phyloP scores from a whole-genome alignment of 2,888 invertebrate species.

The Drosophila demipolita region DNA sequence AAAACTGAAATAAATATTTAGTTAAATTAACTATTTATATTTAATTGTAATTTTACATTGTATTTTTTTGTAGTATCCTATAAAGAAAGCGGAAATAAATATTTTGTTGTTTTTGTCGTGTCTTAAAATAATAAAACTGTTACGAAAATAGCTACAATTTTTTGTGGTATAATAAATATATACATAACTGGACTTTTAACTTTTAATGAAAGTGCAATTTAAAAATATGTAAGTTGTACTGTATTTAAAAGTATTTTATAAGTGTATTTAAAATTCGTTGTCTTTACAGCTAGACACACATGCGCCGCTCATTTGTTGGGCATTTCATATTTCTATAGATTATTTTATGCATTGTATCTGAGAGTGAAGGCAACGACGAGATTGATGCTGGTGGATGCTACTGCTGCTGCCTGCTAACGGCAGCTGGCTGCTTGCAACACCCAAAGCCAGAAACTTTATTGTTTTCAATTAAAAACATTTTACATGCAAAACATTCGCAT shows the following conservation, averaged over 20 bases:
- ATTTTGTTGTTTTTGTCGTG: no score
- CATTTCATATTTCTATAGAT: slow-evolving; percentile 56
- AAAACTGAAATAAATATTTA: no score
- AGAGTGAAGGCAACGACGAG: slow-evolving; percentile 13
- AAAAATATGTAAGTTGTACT: not conserved
- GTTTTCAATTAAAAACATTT: slow-evolving; percentile 81
- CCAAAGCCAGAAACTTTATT: slow-evolving; percentile 71
- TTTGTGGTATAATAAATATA: no score
- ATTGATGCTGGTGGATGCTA: not conserved
- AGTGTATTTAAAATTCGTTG: slow-evolving; percentile 27
- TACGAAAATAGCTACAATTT: no score
- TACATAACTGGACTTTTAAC: no score
- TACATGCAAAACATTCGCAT: slow-evolving; percentile 72
- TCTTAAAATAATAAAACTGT: no score
- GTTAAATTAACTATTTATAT: not conserved
- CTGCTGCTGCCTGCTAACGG: slow-evolving; percentile 6
- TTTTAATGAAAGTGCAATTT: not conserved
- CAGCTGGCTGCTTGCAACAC: slow-evolving; percentile 12
- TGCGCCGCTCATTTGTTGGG: slow-evolving; percentile 36
- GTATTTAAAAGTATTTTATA: not conserved
- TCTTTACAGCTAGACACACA: not conserved
- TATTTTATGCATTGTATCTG: slow-evolving; percentile 50
- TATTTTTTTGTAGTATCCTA: no score
- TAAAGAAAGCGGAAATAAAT: no score
- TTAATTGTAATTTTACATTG: not conserved